A percentile compares a stretch with the other conserved stretches of the same genome.
phyloP scores from a whole-genome alignment of 2,888 invertebrate genomes.

The Oxytorus armatus region DNA sequence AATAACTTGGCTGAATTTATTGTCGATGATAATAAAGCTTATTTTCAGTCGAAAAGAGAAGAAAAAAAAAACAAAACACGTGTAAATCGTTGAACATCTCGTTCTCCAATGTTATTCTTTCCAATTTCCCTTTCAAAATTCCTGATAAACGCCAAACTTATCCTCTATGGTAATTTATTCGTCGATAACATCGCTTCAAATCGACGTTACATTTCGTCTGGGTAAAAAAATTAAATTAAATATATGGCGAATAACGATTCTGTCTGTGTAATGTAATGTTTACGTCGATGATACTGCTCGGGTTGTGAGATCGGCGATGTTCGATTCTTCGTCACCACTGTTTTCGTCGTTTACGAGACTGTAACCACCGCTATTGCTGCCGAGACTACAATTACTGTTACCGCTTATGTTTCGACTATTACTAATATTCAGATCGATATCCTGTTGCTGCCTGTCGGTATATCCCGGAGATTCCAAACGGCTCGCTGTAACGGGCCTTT shows the following conservation, averaged over 20 bases:
- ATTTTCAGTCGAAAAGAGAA: slow-evolving; percentile 59
- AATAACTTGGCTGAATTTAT: slow-evolving; percentile 28
- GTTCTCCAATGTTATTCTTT: not conserved
- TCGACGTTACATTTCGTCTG: too few species aligned
- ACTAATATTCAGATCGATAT: slow-evolving; percentile 7
- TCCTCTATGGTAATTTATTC: too few species aligned
- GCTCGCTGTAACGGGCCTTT: not conserved
- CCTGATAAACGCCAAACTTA: not conserved
- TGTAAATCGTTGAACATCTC: not conserved
- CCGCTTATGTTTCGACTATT: slow-evolving; percentile 69
- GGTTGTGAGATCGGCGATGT: not conserved
- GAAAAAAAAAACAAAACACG: slow-evolving; percentile 13
- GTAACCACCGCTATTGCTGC: slow-evolving; percentile 33
- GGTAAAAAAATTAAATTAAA: not conserved
- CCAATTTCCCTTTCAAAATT: not conserved
- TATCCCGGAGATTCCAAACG: slow-evolving; percentile 15
- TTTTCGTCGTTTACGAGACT: slow-evolving; percentile 3
- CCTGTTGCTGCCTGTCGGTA: slow-evolving; percentile 1
- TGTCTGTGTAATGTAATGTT: not conserved
- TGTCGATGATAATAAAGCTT: slow-evolving; percentile 53
- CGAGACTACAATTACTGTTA: slow-evolving; percentile 63
- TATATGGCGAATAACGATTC: not conserved
- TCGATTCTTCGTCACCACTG: slow-evolving; percentile 15
- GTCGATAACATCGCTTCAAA: too few species aligned
- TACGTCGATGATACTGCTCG: slow-evolving; percentile 1